These are phyloP conservation scores for Leptarthrus brevirostris DNA, from an alignment of 2,888 invertebrate species.

Conservation along the genomic window DNA sequence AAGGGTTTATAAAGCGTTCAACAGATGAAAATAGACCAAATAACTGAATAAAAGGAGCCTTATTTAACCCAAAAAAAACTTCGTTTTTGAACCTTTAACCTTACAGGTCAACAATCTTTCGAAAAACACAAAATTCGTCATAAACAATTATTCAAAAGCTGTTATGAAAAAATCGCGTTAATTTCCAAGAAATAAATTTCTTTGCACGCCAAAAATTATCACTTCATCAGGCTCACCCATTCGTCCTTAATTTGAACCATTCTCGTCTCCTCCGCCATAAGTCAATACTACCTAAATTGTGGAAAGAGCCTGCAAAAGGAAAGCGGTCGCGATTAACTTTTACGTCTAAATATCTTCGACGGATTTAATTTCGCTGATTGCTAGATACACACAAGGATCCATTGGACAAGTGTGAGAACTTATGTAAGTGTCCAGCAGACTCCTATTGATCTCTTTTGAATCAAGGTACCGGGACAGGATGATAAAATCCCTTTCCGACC, in stretches of 20 bases:
- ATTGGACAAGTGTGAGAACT: neutral
- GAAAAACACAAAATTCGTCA: no score
- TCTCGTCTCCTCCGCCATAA: neutral
- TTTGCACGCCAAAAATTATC: constrained; percentile 19
- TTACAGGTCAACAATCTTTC: no score
- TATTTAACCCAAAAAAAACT: no score
- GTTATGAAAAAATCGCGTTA: no score
- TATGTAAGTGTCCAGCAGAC: constrained; percentile 27
- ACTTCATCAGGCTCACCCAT: constrained; percentile 17
- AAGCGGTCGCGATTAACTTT: constrained; percentile 32
- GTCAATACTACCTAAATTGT: neutral
- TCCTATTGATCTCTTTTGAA: constrained; percentile 16
- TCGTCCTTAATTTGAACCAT: neutral
- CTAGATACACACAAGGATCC: constrained; percentile 10
- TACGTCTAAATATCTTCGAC: constrained; percentile 40
- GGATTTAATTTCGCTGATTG: constrained; percentile 45
- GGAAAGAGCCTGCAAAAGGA: constrained; percentile 10
- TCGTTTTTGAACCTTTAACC: no score
- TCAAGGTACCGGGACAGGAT: no score
- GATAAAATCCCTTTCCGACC: no score
- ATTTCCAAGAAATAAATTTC: no score
- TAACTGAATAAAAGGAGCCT: no score
- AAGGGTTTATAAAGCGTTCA: no score
- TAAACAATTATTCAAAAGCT: no score
- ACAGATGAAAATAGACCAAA: no score